Conservation (phyloP, 2,797 vertebrate genomes). For the Cuniculus paca region DNA sequence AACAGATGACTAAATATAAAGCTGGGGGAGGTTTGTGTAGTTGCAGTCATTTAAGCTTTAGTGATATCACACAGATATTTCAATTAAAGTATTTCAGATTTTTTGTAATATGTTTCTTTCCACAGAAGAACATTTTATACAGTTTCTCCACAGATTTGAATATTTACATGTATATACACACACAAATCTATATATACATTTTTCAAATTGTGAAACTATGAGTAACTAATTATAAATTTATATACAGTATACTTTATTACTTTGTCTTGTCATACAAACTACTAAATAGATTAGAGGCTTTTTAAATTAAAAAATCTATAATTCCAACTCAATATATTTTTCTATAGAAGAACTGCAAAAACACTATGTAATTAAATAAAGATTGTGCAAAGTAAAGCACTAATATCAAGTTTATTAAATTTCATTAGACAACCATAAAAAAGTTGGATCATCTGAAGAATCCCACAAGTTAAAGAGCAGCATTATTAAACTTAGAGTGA, state of each 20-base stretch:
- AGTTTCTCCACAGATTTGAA: constrained; percentile 19
- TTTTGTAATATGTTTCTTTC: neutral
- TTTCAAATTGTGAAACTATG: constrained; percentile 20
- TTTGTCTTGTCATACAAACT: constrained; percentile 5
- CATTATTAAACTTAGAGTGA: neutral
- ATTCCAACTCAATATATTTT: constrained; percentile 16
- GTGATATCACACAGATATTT: neutral
- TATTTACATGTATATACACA: neutral
- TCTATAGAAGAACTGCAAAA: constrained; percentile 22
- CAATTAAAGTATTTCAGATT: constrained; percentile 40
- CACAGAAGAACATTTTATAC: neutral
- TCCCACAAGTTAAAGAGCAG: neutral
- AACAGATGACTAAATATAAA: constrained; percentile 39
- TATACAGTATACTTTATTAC: neutral
- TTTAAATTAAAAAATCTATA: constrained; percentile 14
- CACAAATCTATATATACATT: neutral
- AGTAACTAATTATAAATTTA: constrained; percentile 8
- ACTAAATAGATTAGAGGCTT: neutral
- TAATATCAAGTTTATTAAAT: constrained; percentile 55
- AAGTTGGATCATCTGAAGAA: neutral
- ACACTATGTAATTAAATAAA: constrained; percentile 31
- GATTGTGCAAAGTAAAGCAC: constrained; percentile 32
- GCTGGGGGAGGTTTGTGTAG: neutral
- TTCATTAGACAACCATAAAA: constrained; percentile 29
- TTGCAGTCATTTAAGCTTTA: neutral